Evolutionary conservation across 2,113 vertebrate genomes (phyloP).

Genomic region (Rhabdomys dilectus): DNA sequence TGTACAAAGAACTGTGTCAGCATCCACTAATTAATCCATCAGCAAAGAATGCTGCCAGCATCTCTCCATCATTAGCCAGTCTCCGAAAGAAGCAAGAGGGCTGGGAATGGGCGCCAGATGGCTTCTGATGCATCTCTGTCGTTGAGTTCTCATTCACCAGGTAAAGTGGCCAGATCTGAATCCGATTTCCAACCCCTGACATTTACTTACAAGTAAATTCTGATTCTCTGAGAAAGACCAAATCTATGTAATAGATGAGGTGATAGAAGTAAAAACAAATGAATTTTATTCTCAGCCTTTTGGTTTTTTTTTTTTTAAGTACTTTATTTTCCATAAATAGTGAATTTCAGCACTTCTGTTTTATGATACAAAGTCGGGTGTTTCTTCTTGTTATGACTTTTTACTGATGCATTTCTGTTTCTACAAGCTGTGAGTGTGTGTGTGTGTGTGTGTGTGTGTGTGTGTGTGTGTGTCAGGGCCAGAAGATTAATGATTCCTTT

Average conservation of each 20-base stretch:
- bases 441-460: fast-evolving
- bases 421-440: neutral
- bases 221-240: neutral
- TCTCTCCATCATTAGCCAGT: constrained; percentile 49
- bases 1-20: constrained; percentile 54
- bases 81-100: neutral
- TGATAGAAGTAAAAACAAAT: constrained; percentile 38
- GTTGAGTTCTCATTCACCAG: constrained; percentile 26
- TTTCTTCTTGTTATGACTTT: neutral
- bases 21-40: constrained; percentile 67
- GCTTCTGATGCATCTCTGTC: neutral
- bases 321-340: neutral
- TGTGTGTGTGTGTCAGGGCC: fast-evolving
- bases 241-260: constrained; percentile 9
- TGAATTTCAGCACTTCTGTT: neutral
- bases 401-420: neutral
- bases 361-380: neutral
- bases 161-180: constrained; percentile 23
- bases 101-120: neutral
- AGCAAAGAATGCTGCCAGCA: constrained; percentile 2
- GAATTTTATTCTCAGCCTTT: constrained; percentile 36
- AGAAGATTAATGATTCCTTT: constrained; percentile 9
- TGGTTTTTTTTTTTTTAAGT: neutral
- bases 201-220: constrained; percentile 50
- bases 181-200: neutral